A percentile compares a stretch with the other conserved stretches of the same genome.
phyloP scores from a whole-genome alignment of 2,888 invertebrate genomes.

The Acleris literana region DNA sequence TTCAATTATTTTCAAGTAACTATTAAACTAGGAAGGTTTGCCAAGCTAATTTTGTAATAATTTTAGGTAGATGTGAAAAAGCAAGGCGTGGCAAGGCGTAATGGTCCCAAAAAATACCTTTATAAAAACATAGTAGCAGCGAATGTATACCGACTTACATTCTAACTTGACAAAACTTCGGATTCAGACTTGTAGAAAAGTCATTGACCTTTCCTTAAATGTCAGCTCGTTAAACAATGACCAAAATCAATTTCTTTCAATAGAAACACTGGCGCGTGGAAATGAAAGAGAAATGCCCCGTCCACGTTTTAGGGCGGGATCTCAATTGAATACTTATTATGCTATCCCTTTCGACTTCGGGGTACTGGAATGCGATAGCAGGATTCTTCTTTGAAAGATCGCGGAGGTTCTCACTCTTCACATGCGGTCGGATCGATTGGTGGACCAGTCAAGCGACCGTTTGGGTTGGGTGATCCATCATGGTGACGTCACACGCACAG shows the following conservation, averaged over 20 bases:
- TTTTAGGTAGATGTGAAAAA: too few species aligned
- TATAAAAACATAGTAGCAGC: too few species aligned
- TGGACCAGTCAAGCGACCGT: slow-evolving; percentile 43
- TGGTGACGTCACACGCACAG: slow-evolving; percentile 24
- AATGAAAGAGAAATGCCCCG: slow-evolving; percentile 43
- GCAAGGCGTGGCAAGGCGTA: too few species aligned
- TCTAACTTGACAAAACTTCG: not conserved
- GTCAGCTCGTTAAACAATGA: slow-evolving; percentile 14
- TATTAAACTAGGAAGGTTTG: too few species aligned
- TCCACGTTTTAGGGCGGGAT: slow-evolving; percentile 46
- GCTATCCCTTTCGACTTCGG: slow-evolving; percentile 23
- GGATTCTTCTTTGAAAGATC: slow-evolving; percentile 16
- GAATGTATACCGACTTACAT: too few species aligned
- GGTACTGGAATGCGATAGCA: slow-evolving; percentile 24
- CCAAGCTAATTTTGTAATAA: too few species aligned
- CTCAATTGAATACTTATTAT: slow-evolving; percentile 20
- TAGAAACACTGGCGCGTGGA: slow-evolving; percentile 16
- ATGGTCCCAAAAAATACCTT: too few species aligned
- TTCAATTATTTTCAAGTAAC: slow-evolving; percentile 6
- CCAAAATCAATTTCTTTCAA: slow-evolving; percentile 38
- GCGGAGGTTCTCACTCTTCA: slow-evolving; percentile 2
- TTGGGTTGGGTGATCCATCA: slow-evolving; percentile 27
- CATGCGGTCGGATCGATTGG: slow-evolving; percentile 31
- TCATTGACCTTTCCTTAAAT: slow-evolving; percentile 22
- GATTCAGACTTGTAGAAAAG: not conserved